A percentile compares a stretch with the other conserved stretches of the same genome.
phyloP scores from a whole-genome alignment of 2,113 vertebrate genomes.

The Caracal caracal region DNA sequence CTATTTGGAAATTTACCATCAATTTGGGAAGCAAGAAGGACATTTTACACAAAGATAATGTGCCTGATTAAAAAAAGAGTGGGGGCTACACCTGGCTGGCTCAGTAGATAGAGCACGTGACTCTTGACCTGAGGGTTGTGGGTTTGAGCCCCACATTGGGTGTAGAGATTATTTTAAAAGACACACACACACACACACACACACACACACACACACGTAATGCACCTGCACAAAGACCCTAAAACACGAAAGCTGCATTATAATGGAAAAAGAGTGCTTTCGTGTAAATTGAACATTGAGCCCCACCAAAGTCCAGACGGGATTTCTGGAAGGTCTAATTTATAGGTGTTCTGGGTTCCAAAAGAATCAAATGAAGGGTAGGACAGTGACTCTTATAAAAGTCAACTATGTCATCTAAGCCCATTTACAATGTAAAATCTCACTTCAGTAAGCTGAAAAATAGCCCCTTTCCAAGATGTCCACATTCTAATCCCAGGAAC shows the following conservation, averaged over 20 bases:
- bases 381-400: neutral
- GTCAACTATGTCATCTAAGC: neutral
- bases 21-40: neutral
- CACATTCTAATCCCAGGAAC: neutral
- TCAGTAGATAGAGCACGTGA: too few relatives aligned
- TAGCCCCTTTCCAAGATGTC: neutral
- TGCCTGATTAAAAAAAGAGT: too few relatives aligned
- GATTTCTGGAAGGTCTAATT: neutral
- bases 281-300: neutral
- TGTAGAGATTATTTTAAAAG: too few relatives aligned
- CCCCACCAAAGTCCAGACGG: neutral
- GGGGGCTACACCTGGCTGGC: too few relatives aligned
- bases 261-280: neutral
- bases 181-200: too few relatives aligned
- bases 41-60: neutral
- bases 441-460: neutral
- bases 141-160: too few relatives aligned
- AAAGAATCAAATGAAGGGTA: neutral
- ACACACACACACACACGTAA: neutral
- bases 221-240: neutral
- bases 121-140: too few relatives aligned
- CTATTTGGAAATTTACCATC: neutral
- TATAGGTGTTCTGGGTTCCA: neutral
- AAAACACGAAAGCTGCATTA: neutral
- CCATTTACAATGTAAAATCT: neutral